These are phyloP conservation scores for Trachemys scripta DNA, from an alignment of 2,113 vertebrate genomes.

Conservation along the genomic window DNA sequence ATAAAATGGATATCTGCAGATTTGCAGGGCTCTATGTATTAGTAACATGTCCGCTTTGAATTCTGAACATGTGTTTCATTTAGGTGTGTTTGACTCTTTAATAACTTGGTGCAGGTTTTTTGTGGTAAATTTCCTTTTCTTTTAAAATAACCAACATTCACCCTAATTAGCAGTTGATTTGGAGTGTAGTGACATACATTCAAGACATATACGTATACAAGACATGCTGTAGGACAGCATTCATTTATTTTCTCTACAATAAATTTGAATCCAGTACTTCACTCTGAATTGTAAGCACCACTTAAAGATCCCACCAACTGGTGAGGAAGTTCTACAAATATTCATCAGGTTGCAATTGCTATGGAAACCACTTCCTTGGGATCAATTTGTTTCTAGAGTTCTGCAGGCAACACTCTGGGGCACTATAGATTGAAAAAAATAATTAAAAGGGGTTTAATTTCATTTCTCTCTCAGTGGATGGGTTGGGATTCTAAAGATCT, in stretches of 20 bases:
- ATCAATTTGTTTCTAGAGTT: constrained; percentile 34
- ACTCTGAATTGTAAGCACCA: constrained; percentile 25
- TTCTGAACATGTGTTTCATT: constrained; percentile 15
- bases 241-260: constrained; percentile 22
- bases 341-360: constrained; percentile 45
- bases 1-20: not conserved
- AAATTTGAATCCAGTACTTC: constrained; percentile 40
- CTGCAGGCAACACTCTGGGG: not conserved
- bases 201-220: not conserved
- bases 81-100: constrained; percentile 18
- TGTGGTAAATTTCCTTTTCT: constrained; percentile 52
- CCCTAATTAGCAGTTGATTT: constrained; percentile 29
- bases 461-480: not conserved
- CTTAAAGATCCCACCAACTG: constrained; percentile 46
- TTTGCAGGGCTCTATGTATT: not conserved
- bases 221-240: constrained; percentile 31
- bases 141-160: constrained; percentile 49
- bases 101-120: constrained; percentile 33
- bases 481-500: not conserved
- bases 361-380: constrained; percentile 58
- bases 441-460: not conserved
- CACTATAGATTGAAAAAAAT: not conserved
- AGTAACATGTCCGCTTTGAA: not conserved
- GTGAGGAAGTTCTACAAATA: constrained; percentile 59
- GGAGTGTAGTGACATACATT: constrained; percentile 13